A percentile compares a stretch with the other conserved stretches of the same genome.
Evolutionary conservation across 2,888 invertebrate genomes (phyloP).

Genomic region (Tanypteryx hageni): DNA sequence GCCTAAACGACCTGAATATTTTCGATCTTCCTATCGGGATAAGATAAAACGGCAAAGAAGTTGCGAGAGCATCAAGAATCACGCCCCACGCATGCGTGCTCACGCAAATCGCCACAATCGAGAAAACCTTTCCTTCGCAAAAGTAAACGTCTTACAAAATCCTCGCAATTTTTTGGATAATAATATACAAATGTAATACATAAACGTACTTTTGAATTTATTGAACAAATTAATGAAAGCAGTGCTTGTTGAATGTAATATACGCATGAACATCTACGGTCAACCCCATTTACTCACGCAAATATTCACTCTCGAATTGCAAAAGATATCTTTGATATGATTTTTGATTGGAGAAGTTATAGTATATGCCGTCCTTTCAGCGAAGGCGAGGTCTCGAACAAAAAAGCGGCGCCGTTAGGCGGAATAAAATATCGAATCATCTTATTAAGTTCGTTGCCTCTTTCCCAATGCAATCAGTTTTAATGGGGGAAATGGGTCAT

Average conservation of each 20-base stretch:
- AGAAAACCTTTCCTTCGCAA: no score
- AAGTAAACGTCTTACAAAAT: background rate
- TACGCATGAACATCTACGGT: no score
- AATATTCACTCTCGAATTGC: no score
- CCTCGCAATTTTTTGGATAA: background rate
- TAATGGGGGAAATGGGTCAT: slow-evolving; percentile 29
- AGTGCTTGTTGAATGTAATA: no score
- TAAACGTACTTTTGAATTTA: no score
- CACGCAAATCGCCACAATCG: background rate
- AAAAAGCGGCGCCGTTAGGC: slow-evolving; percentile 10
- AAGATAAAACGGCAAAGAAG: background rate
- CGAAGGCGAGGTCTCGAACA: background rate
- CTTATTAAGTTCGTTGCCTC: slow-evolving; percentile 31
- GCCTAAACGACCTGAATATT: slow-evolving; percentile 10
- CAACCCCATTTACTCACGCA: no score
- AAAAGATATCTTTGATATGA: no score
- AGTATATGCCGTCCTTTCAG: no score
- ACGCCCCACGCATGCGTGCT: background rate
- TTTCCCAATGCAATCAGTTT: slow-evolving; percentile 23
- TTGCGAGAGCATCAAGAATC: background rate
- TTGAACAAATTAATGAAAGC: no score
- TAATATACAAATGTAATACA: no score
- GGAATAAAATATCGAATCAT: slow-evolving; percentile 14
- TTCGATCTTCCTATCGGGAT: background rate
- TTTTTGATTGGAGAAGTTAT: no score